These are phyloP conservation scores for Nothobranchius kuhntae DNA, from an alignment of 2,113 vertebrate species.

Conservation along the genomic window DNA sequence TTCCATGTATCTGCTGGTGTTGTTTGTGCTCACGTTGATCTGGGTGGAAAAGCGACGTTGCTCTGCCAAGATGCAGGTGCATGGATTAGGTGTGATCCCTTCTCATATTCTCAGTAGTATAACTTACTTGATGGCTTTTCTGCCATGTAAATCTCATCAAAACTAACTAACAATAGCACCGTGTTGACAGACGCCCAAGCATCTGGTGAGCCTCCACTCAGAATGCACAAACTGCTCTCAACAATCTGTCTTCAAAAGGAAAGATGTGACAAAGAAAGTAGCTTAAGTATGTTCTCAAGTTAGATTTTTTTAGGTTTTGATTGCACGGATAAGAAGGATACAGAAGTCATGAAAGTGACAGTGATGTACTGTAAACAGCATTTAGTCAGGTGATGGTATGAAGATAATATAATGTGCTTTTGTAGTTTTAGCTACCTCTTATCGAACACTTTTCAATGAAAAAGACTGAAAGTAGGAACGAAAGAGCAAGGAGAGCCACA, in stretches of 20 bases:
- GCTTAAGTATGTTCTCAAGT: constrained; percentile 20
- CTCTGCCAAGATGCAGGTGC: constrained; percentile 71
- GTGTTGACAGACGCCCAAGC: constrained; percentile 72
- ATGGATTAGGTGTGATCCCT: constrained; percentile 69
- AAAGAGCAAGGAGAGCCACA: constrained; percentile 44
- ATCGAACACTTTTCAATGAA: constrained; percentile 21
- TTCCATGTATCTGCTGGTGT: constrained; percentile 40
- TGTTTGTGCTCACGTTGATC: constrained; percentile 27
- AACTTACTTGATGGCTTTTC: constrained; percentile 76
- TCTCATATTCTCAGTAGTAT: constrained; percentile 67
- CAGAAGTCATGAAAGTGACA: constrained; percentile 50
- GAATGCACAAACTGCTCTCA: constrained; percentile 67
- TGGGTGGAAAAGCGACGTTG: constrained; percentile 51
- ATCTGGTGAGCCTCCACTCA: constrained; percentile 72
- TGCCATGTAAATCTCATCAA: constrained; percentile 79
- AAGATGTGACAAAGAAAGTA: constrained; percentile 36
- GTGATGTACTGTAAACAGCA: constrained; percentile 57
- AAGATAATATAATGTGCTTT: constrained; percentile 50
- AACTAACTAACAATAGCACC: constrained; percentile 76
- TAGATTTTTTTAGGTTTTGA: constrained; percentile 16
- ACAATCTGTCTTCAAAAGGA: constrained; percentile 62
- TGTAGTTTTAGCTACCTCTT: constrained; percentile 33
- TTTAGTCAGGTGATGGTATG: constrained; percentile 54
- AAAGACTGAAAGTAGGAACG: constrained; percentile 30
- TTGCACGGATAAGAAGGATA: constrained; percentile 25